Conservation (phyloP, 2,113 vertebrate species). For the Oenanthe melanoleuca region DNA sequence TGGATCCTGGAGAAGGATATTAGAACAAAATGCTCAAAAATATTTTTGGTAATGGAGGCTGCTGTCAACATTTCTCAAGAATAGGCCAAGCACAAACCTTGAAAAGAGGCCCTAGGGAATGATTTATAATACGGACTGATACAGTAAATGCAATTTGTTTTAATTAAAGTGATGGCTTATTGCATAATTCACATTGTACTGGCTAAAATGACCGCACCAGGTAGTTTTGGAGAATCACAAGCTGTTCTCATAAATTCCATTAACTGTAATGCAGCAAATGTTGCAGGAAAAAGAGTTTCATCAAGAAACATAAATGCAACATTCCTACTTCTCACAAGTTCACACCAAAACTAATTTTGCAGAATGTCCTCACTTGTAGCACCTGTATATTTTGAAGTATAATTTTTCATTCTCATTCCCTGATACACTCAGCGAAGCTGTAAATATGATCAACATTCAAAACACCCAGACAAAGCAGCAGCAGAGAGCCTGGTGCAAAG, state of each 20-base stretch:
- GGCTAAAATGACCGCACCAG: conserved; percentile 66
- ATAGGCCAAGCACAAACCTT: conserved; percentile 45
- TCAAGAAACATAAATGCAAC: conserved; percentile 42
- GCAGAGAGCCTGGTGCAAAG: background rate
- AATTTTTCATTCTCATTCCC: background rate
- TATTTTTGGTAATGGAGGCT: conserved; percentile 42
- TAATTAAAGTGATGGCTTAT: conserved; percentile 77
- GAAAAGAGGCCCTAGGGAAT: conserved; percentile 63
- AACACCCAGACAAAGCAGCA: background rate
- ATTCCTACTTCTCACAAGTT: background rate
- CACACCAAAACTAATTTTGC: background rate
- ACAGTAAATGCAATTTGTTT: conserved; percentile 76
- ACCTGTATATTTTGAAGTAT: background rate
- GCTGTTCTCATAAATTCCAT: conserved; percentile 70
- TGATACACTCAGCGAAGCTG: background rate
- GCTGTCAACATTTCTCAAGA: conserved; percentile 74
- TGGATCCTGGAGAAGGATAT: background rate
- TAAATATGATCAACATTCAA: background rate
- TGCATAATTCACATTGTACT: conserved; percentile 73
- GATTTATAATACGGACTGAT: conserved; percentile 65
- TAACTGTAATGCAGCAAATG: conserved; percentile 67
- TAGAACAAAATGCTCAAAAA: conserved; percentile 40
- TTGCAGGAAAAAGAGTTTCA: conserved; percentile 47
- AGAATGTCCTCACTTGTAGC: background rate
- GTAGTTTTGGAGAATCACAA: conserved; percentile 72